Percentiles rank a stretch among this genome's conserved stretches.
Evolutionary conservation across 2,797 vertebrate genomes (phyloP).

Genomic region (Botia almorhae): DNA sequence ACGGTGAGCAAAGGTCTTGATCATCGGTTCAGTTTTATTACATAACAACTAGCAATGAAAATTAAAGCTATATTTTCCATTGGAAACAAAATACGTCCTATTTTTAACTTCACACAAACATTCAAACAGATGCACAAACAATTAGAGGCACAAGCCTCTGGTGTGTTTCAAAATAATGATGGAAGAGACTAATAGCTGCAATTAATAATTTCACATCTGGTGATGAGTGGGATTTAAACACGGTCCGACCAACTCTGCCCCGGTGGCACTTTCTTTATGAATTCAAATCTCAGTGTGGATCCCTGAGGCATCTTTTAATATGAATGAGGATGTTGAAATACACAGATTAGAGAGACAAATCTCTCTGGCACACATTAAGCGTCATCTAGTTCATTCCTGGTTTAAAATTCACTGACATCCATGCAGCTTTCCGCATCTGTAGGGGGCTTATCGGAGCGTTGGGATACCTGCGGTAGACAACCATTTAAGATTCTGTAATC

Average conservation of each 20-base stretch:
- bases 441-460: not conserved
- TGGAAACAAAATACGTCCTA: constrained; percentile 34
- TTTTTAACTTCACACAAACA: constrained; percentile 50
- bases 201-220: constrained; percentile 60
- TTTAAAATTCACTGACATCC: constrained; percentile 40
- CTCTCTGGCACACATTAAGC: constrained; percentile 41
- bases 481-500: not conserved
- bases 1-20: not conserved
- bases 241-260: constrained; percentile 34
- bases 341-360: constrained; percentile 61
- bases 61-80: constrained; percentile 38
- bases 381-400: constrained; percentile 47
- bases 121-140: constrained; percentile 29
- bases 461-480: constrained; percentile 1
- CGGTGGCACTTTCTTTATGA: constrained; percentile 50
- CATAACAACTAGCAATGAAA: constrained; percentile 11
- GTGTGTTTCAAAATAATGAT: constrained; percentile 37
- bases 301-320: constrained; percentile 57
- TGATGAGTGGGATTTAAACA: constrained; percentile 42
- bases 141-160: constrained; percentile 44
- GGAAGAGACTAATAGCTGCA: constrained; percentile 44
- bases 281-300: constrained; percentile 51
- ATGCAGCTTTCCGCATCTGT: constrained; percentile 9
- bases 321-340: constrained; percentile 54
- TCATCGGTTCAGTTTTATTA: constrained; percentile 13